These are phyloP conservation scores for Nephrotoma guestfalica DNA, from an alignment of 2,888 invertebrate species.

Conservation along the genomic window DNA sequence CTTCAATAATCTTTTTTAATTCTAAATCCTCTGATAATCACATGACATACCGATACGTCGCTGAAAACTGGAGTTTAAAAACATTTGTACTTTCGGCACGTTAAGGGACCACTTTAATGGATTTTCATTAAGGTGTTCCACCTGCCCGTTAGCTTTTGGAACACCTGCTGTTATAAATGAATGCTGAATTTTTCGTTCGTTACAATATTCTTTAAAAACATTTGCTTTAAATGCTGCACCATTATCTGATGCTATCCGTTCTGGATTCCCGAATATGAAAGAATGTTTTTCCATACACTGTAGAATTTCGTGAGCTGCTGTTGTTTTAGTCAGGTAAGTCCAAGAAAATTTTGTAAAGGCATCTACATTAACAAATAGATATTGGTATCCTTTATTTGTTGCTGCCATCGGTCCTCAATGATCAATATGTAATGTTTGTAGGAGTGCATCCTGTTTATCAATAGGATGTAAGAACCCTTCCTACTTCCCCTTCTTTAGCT, in stretches of 20 bases:
- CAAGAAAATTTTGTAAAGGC: neutral
- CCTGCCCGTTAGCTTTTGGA: conserved; percentile 13
- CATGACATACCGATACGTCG: neutral
- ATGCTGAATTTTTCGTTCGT: neutral
- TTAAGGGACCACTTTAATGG: neutral
- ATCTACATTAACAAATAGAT: neutral
- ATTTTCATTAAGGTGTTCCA: conserved; percentile 10
- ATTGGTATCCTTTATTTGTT: too few relatives aligned
- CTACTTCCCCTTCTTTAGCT: too few relatives aligned
- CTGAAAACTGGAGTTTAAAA: neutral
- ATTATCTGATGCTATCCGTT: conserved; percentile 10
- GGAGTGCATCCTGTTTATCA: too few relatives aligned
- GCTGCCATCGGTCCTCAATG: too few relatives aligned
- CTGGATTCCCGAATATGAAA: conserved; percentile 9
- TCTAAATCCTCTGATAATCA: neutral
- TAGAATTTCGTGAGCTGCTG: conserved; percentile 11
- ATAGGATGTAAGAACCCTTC: too few relatives aligned
- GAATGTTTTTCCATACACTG: conserved; percentile 8
- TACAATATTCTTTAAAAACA: conserved; percentile 7
- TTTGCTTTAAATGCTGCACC: conserved; percentile 13
- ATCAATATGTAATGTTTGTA: too few relatives aligned
- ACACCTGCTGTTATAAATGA: conserved; percentile 12
- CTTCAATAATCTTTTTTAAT: neutral
- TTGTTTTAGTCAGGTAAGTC: conserved; percentile 14
- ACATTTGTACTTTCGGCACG: neutral